These are phyloP conservation scores for Schizotus pectinicornis DNA, from an alignment of 2,888 invertebrate species.

Conservation along the genomic window DNA sequence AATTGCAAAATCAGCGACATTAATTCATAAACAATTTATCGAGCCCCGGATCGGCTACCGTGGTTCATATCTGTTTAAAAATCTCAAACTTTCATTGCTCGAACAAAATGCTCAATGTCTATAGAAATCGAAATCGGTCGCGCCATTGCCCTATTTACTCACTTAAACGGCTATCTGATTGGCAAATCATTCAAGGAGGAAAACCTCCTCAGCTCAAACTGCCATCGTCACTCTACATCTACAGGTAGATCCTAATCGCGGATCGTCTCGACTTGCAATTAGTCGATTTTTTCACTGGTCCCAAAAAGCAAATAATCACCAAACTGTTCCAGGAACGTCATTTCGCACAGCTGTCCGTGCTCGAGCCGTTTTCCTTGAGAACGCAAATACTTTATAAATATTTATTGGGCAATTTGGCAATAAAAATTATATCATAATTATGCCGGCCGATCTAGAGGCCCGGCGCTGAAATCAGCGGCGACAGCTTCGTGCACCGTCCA, in stretches of 20 bases:
- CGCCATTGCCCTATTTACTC: neutral
- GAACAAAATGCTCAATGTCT: neutral
- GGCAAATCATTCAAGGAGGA: no score
- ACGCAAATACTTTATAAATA: constrained; percentile 5
- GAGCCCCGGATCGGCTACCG: constrained; percentile 9
- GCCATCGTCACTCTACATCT: no score
- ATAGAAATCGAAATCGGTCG: neutral
- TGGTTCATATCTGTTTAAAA: constrained; percentile 3
- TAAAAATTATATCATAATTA: constrained; percentile 14
- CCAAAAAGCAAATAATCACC: constrained; percentile 3
- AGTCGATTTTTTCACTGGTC: constrained; percentile 6
- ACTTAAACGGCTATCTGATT: no score
- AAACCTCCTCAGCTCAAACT: no score
- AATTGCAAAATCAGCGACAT: constrained; percentile 21
- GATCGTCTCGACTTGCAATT: no score
- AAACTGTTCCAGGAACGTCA: neutral
- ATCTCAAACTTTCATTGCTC: constrained; percentile 13
- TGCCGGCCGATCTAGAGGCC: constrained; percentile 4
- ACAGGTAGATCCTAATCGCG: no score
- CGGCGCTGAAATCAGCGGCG: constrained; percentile 12
- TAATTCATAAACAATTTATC: constrained; percentile 21
- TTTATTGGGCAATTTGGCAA: constrained; percentile 12
- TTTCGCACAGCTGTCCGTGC: neutral
- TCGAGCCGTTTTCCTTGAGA: constrained; percentile 2
- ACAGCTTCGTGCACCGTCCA: constrained; percentile 12